Evolutionary conservation across 2,888 invertebrate genomes (phyloP), one percentile per base, ranked within the genome.

Genomic region (Euplexia lucipara): DNA sequence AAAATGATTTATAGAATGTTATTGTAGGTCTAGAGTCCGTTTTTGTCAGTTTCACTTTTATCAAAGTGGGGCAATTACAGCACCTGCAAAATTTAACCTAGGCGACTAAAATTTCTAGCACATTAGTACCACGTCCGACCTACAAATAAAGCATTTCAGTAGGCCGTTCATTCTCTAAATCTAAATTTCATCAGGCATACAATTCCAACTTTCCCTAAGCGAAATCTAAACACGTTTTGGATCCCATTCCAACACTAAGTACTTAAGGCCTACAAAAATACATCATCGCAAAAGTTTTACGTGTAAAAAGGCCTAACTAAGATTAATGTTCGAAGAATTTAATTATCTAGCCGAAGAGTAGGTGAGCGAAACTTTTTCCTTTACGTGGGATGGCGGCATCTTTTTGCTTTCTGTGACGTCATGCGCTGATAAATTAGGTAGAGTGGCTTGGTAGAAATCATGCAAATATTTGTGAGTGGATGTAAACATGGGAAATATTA

Each of bases 281-380:
- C 42, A 80, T 70, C 65, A 77, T 75, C 71, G 49, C 66, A 71
- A 75, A 83, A 83, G 67, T 82, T 82, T 61, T 47, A 76, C 73
- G 71, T 83, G 59, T 77, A 70, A 83, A 78, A 79, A 83, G 52
- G 63, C 57, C 78, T 82, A 82, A 82, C 72, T 75, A 78, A 81
- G 84, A 83, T 81, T 75, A 82, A 83, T 81, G 77, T 78, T 71
- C 71, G 22, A 77, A 65, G 79, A 82, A 81, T 82, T 84, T 84
- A 83, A 83, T 81, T 81, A 83, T 82, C 83, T 82, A 80, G 69
- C 51, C 66, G 56, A 59, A 41, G 70, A 69, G 78, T 79, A 75
- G 78, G 75, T 79, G 73, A 69, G 70, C 53, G 30, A 64, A 82
- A 81, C 35, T 80, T 82, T 81, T 83, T 77, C 71, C 45, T 80